phyloP scores from a whole-genome alignment of 2,888 invertebrate genomes.

The Chymomyza caudatula region DNA sequence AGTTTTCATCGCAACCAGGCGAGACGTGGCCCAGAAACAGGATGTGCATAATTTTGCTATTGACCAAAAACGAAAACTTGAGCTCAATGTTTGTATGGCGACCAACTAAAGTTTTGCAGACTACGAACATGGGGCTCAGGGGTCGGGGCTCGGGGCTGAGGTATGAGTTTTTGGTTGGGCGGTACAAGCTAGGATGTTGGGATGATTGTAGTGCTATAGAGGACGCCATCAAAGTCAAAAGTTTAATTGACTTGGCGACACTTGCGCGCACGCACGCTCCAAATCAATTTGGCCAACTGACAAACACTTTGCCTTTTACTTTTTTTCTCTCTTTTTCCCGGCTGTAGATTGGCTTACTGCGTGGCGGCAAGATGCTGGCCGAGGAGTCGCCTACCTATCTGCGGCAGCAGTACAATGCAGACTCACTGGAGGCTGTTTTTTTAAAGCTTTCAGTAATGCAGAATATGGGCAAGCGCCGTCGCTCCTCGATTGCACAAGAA shows the following conservation, averaged over 20 bases:
- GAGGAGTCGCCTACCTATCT: slow-evolving; percentile 88
- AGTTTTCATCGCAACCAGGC: slow-evolving; percentile 47
- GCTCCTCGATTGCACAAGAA: slow-evolving; percentile 88
- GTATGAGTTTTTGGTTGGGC: neutral
- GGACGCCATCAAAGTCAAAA: slow-evolving; percentile 49
- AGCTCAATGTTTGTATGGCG: neutral
- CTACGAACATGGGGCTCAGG: slow-evolving; percentile 16
- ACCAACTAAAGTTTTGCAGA: neutral
- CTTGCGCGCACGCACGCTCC: slow-evolving; percentile 26
- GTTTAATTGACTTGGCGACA: slow-evolving; percentile 67
- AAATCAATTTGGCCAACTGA: slow-evolving; percentile 49
- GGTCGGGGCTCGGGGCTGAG: neutral
- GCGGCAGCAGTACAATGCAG: slow-evolving; percentile 84
- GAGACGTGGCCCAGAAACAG: slow-evolving; percentile 21
- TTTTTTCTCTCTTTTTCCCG: neutral
- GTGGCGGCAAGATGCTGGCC: slow-evolving; percentile 90
- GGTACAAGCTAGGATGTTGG: slow-evolving; percentile 1
- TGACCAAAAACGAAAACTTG: slow-evolving; percentile 42
- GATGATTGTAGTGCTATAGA: neutral
- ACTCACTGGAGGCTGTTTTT: slow-evolving; percentile 89
- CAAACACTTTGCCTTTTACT: slow-evolving; percentile 6
- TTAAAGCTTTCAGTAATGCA: slow-evolving; percentile 88
- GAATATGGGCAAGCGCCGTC: slow-evolving; percentile 88
- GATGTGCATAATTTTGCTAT: slow-evolving; percentile 12
- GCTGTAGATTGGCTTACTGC: slow-evolving; percentile 87